Base-by-base conservation (phyloP, 2,888 invertebrate species). In the Notodonta ziczac region DNA sequence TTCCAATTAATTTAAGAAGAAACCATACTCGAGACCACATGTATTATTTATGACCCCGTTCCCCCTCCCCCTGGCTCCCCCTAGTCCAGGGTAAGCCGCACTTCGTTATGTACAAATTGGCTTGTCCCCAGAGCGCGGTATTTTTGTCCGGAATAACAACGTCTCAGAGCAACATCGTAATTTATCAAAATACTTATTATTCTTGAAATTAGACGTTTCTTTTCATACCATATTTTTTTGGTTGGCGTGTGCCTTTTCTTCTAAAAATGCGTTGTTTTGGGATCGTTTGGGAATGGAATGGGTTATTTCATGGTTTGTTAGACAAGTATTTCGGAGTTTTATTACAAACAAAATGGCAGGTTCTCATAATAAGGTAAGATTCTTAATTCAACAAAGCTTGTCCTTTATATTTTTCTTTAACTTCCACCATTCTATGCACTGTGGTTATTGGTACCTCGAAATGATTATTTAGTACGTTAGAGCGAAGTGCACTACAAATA, bases 91-190 rank as follows among this genome's bases (percentile, higher is more conserved):
- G 55, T 63, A 69, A 77, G 77, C 70, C 66, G 65, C 64, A 71
- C 65, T 84, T 82, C 81, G 81, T 83, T 81, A 81, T 76, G 58
- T 74, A 75, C 76, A 82, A 85, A 85, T 85, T 85, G 85, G 85
- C 83, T 76, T 78, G 76, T 79, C 78, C 83, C 85, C 85, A 85
- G 67, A 67, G 68, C 72, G 73, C 71, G 69, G 72, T 80, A 77
- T 81, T 83, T 80, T 77, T 73, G 73, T 63, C 32, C 66, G 73
- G 78, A 81, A 82, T 82, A 82, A 84, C 82, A 77, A 72, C 71
- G 67, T 70, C 76, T 70, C 64, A 61, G 64, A 66, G 65, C 61
- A 69, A 73, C 72, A 74, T 76, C 76, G 77, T 74, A 76, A 76
- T 74, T 71, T 74, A 74, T 74, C 74, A 74, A 74, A 72, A 65